Conservation (phyloP, 2,888 invertebrate species). For the Phengaris arion region DNA sequence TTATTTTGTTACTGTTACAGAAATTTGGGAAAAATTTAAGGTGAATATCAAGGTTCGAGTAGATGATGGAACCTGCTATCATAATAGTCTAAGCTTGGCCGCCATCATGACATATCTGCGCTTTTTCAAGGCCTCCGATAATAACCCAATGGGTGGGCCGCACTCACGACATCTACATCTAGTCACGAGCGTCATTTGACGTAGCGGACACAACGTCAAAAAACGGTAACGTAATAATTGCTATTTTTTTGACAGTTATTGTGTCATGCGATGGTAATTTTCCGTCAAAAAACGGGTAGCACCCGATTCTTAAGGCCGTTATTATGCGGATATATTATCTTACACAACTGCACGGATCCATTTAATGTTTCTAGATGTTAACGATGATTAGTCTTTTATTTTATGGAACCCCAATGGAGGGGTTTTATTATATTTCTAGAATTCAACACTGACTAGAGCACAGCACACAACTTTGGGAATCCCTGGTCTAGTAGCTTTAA, state of each 20-base stretch:
- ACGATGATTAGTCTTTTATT: neutral
- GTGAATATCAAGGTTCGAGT: too few species aligned
- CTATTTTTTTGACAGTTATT: neutral
- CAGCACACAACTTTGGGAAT: too few species aligned
- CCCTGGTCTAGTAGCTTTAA: too few species aligned
- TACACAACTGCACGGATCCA: neutral
- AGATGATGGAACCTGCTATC: neutral
- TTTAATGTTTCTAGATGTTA: neutral
- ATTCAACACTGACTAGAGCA: too few species aligned
- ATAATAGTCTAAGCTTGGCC: neutral
- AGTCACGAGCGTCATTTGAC: constrained; percentile 33
- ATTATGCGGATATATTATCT: neutral
- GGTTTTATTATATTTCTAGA: too few species aligned
- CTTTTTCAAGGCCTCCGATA: neutral
- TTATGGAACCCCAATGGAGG: too few species aligned
- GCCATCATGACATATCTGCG: neutral
- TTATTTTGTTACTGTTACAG: too few species aligned
- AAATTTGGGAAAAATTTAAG: too few species aligned
- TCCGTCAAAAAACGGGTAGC: neutral
- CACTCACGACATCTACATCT: constrained; percentile 34
- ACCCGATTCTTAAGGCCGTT: neutral
- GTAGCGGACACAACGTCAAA: neutral
- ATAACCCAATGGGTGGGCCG: constrained; percentile 36
- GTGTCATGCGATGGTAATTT: neutral
- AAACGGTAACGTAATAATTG: neutral